Evolutionary conservation across 2,888 invertebrate genomes (phyloP).

Genomic region (Digitonthophagus gazella): DNA sequence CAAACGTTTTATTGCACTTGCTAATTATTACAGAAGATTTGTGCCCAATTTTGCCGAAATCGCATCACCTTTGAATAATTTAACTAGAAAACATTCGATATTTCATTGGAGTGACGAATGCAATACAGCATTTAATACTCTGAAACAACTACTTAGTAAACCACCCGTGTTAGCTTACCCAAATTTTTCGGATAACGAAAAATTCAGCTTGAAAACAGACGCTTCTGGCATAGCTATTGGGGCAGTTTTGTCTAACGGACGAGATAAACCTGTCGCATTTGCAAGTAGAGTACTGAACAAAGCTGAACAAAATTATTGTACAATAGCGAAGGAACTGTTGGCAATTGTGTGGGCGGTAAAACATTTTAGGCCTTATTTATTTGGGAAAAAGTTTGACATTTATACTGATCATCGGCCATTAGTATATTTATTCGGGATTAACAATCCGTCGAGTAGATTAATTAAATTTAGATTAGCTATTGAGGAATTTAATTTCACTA

Average conservation of each 20-base stretch:
- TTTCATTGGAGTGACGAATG: constrained; percentile 17
- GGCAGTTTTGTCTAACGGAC: constrained; percentile 18
- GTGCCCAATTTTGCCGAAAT: constrained; percentile 33
- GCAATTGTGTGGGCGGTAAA: constrained; percentile 32
- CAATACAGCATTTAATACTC: constrained; percentile 17
- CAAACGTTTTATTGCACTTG: constrained; percentile 2
- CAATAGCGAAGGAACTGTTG: constrained; percentile 34
- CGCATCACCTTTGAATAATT: constrained; percentile 19
- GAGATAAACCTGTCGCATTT: constrained; percentile 21
- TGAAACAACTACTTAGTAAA: constrained; percentile 11
- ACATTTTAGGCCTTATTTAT: constrained; percentile 29
- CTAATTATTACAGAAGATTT: constrained; percentile 23
- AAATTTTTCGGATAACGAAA: constrained; percentile 27
- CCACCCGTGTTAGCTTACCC: constrained; percentile 23
- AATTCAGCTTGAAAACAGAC: constrained; percentile 21
- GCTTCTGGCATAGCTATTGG: constrained; percentile 20
- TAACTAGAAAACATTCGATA: constrained; percentile 20
- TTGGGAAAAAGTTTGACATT: constrained; percentile 32
- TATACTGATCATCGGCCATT: constrained; percentile 32
- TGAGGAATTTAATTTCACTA: constrained; percentile 32
- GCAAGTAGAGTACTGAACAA: constrained; percentile 23
- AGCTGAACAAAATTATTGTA: constrained; percentile 23
- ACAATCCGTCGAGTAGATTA: constrained; percentile 33
- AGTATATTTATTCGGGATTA: constrained; percentile 32
- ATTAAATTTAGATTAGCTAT: constrained; percentile 33